Base-by-base conservation (phyloP, 1,140 invertebrate genomes). In the Zaprionus lachaisei region DNA sequence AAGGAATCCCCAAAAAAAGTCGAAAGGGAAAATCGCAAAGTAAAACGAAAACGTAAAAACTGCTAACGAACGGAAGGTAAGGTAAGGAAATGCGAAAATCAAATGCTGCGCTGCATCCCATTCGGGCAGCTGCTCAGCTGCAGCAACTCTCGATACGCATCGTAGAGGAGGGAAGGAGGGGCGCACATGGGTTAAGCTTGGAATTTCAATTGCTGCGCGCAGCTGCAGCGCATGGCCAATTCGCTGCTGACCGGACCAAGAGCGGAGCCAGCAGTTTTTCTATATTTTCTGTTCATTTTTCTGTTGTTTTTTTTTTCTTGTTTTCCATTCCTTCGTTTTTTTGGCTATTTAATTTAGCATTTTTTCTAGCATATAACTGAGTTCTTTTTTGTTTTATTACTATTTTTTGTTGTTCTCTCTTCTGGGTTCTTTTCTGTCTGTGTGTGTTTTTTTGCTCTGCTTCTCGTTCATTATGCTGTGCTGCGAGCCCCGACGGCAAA, bases 391-490 rank as follows among this genome's bases (percentile, higher is more conserved):
- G 22, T 14, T 57, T 38, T 37, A 49, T 64, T 54, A 41, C 34
- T 37, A 38, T 22, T 60, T 60, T 38, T 60, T 38, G 14, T n/a
- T 60, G 24, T 15, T n/a, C 4, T 37, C 24, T 34, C 11, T 34
- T 14, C 28, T 56, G 12, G 31, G 34, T 65, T 56, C 63, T 82
- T 67, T 80, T 84, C 34, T 34, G 3, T 37, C 7, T 34, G 9
- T 57, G 24, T 55, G 20, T 49, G 65, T 49, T 69, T 86, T 69
- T 67, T 72, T 84, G 41, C 15, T 17, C 41, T 76, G 69, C 60
- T 85, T 87, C 86, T 87, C 79, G 82, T 89, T 90, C 85, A 90
- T 89, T 90, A 89, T 90, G 86, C 81, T 85, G 56, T 87, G 81
- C 81, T 79, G 71, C 62, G 72, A 78, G 61, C 55, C 84, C 85